Evolutionary conservation across 2,113 vertebrate genomes (phyloP).

Genomic region (Otolemur garnettii): DNA sequence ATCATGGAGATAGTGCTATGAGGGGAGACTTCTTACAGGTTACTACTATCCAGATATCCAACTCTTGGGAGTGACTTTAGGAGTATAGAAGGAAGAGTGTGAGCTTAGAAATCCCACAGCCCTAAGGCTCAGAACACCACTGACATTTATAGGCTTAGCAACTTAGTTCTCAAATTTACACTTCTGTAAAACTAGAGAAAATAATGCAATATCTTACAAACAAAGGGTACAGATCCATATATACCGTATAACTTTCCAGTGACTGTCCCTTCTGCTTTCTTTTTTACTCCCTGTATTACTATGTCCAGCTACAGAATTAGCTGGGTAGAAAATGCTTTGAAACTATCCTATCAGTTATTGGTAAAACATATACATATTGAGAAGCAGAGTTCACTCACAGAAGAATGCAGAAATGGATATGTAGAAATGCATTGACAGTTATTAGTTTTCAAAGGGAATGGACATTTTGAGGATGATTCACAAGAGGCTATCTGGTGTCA

Average conservation of each 20-base stretch:
- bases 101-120: neutral
- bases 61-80: neutral
- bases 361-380: neutral
- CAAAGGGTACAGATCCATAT: neutral
- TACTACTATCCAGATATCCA: neutral
- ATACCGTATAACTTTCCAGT: neutral
- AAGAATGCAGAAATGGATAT: neutral
- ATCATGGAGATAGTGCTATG: neutral
- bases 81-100: neutral
- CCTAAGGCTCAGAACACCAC: conserved; percentile 24
- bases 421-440: neutral
- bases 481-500: conserved; percentile 59
- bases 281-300: neutral
- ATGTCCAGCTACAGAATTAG: neutral
- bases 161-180: neutral
- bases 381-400: neutral
- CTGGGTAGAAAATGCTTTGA: neutral
- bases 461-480: neutral
- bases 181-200: neutral
- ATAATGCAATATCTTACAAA: neutral
- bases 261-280: neutral
- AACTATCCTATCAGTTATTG: neutral
- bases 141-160: conserved; percentile 26
- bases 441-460: conserved; percentile 57
- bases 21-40: neutral